phyloP scores from a whole-genome alignment of 2,888 invertebrate species.

The Callimorpha dominula region DNA sequence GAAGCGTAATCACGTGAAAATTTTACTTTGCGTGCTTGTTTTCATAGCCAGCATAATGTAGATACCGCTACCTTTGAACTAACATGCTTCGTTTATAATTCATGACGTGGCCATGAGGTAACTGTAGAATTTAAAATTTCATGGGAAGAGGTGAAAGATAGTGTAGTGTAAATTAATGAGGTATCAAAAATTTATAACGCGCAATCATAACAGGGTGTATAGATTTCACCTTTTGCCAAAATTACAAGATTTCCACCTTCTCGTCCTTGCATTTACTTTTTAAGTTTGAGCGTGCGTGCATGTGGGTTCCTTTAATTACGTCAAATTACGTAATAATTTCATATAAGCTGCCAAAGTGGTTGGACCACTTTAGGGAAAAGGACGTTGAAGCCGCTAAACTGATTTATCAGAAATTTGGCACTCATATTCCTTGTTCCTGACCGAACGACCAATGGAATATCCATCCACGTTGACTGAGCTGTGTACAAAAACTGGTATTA shows the following conservation, averaged over 20 bases:
- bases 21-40: slow-evolving; percentile 31
- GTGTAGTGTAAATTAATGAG: neutral
- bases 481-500: too few relatives aligned
- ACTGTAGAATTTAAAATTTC: slow-evolving; percentile 10
- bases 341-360: too few relatives aligned
- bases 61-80: slow-evolving; percentile 1
- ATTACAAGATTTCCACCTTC: neutral
- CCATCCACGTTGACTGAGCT: neutral
- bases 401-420: too few relatives aligned
- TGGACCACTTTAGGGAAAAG: too few relatives aligned
- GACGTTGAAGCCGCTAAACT: too few relatives aligned
- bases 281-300: too few relatives aligned
- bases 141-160: neutral
- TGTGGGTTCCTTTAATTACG: neutral
- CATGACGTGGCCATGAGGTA: neutral
- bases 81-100: slow-evolving; percentile 7
- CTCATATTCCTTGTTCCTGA: too few relatives aligned
- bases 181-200: slow-evolving; percentile 1
- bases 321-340: neutral
- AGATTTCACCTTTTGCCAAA: neutral
- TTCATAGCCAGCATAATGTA: neutral
- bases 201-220: neutral
- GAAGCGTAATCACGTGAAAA: slow-evolving; percentile 59
- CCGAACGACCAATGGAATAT: neutral
- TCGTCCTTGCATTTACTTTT: neutral